Evolutionary conservation across 2,797 vertebrate species (phyloP).

Genomic region (Tenualosa thibaudeaui): DNA sequence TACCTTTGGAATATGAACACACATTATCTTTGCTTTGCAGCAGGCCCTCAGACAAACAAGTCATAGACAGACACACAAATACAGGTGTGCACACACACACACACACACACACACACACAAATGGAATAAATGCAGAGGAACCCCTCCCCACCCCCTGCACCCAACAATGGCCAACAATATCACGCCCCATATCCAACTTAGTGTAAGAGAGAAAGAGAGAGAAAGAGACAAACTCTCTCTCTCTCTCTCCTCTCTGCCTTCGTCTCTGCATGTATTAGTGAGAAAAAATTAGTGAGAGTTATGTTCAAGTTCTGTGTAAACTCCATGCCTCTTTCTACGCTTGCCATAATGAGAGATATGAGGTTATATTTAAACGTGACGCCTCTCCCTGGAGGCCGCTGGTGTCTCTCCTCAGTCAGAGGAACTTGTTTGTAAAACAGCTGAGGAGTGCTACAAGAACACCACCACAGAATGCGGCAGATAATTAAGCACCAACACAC

Average conservation of each 20-base stretch:
- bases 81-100: neutral
- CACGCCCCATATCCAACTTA: neutral
- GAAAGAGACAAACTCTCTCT: neutral
- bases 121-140: too few relatives aligned
- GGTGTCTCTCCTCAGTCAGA: neutral
- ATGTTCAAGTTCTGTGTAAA: neutral
- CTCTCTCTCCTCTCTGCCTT: neutral
- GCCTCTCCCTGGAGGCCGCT: neutral
- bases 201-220: neutral
- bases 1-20: neutral
- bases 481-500: neutral
- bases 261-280: neutral
- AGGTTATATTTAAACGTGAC: neutral
- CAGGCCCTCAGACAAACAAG: neutral
- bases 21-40: constrained; percentile 19
- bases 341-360: neutral
- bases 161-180: too few relatives aligned
- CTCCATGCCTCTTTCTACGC: neutral
- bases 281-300: neutral
- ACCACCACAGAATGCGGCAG: neutral
- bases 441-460: neutral
- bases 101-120: too few relatives aligned
- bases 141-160: too few relatives aligned
- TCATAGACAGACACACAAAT: neutral
- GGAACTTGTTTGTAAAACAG: neutral